Base-by-base conservation (phyloP, 2,113 vertebrate genomes). In the Lonchura striata region DNA sequence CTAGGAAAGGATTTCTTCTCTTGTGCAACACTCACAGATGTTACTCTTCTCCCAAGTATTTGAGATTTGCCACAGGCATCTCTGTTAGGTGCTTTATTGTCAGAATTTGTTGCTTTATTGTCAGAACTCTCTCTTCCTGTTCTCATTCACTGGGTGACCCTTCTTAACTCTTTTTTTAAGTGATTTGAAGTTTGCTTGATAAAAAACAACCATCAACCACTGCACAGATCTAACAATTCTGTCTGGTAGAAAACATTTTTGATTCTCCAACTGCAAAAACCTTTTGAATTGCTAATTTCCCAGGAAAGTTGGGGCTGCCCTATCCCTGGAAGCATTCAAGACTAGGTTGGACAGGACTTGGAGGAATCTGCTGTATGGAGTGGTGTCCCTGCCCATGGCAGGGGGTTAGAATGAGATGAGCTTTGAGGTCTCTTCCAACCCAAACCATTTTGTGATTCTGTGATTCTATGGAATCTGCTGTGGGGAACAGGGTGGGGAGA, bases 1-100 rank as follows among this genome's bases (percentile, higher is more conserved):
- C 88, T 89, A 95, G 52, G 93, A 46, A 81, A 93, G 53, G 82
- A 83, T 68, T 94, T 70, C 63, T 94, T 54, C 71, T 88, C 3
- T 74, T 87, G 63, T 86, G 68, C 59, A 93, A 80, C n/a, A 16
- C 8, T 39, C 47, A 25, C 3, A 33, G 70, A 54, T 82, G 66
- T 91, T 85, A 57, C 50, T 53, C 42, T 71, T 68, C 61, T 85
- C 84, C 21, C 46, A 80, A n/a, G 68, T 7, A 66, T 80, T 80
- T 1, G 7, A 74, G 79, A 63, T 19, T 59, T 35, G 46, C 71
- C 78, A 54, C 50, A 11, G 56, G 44, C 39, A 39, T 39, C 66
- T 60, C 53, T 23, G 1, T 39, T 46, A 60, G 66, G 64, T 47
- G 24, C 15, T 54, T 46, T 57, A 49, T 12, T 31, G 41, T 12